Evolutionary conservation across 2,888 invertebrate genomes (phyloP).

Genomic region (Andricus quercusramuli): DNA sequence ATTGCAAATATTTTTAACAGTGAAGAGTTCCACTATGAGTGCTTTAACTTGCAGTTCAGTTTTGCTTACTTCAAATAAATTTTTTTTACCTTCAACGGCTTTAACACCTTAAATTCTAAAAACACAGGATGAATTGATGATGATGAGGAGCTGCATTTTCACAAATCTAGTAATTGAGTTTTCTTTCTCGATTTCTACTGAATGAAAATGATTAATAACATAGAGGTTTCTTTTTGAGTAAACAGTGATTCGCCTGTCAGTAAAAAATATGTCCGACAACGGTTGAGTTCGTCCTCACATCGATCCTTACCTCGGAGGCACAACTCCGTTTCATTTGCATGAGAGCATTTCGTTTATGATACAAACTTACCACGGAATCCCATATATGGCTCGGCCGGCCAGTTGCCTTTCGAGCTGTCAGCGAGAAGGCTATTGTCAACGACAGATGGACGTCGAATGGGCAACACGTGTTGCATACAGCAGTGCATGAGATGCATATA

Average conservation of each 20-base stretch:
- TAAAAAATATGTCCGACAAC: conserved; percentile 36
- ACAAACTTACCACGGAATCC: conserved; percentile 64
- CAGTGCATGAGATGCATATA: conserved; percentile 54
- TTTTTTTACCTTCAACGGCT: too few relatives aligned
- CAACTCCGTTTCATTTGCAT: conserved; percentile 64
- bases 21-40: too few relatives aligned
- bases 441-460: conserved; percentile 76
- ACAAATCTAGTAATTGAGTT: conserved; percentile 5
- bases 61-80: too few relatives aligned
- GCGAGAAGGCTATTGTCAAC: conserved; percentile 73
- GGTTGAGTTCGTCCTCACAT: conserved; percentile 6
- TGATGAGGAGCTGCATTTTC: not conserved
- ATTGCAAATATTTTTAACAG: too few relatives aligned
- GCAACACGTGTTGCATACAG: conserved; percentile 71
- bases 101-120: too few relatives aligned
- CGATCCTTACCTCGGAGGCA: conserved; percentile 30
- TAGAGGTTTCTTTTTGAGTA: conserved; percentile 23
- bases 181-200: conserved; percentile 27
- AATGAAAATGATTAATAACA: conserved; percentile 24
- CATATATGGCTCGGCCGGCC: conserved; percentile 67
- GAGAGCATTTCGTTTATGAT: conserved; percentile 66
- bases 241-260: conserved; percentile 35
- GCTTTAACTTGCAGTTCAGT: too few relatives aligned
- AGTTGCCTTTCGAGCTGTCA: conserved; percentile 68
- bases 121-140: not conserved